A percentile compares a stretch with the other conserved stretches of the same genome.
Evolutionary conservation across 2,797 vertebrate species (phyloP).

Genomic region (Mionectes olivaceus): DNA sequence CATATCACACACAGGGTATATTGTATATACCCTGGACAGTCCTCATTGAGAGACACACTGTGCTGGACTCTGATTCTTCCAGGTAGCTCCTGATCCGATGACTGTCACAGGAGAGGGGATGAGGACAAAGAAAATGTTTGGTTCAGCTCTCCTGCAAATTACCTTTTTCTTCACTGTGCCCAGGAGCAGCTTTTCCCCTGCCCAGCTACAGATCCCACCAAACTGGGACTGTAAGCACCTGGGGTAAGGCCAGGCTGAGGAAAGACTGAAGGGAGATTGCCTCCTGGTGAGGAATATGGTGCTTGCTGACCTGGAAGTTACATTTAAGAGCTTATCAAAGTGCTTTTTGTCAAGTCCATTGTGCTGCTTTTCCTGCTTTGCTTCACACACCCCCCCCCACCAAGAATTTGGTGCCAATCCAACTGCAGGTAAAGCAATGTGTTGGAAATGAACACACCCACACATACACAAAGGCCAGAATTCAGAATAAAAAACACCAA

Average conservation of each 20-base stretch:
- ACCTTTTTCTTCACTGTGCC: neutral
- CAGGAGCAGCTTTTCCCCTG: neutral
- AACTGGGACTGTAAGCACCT: neutral
- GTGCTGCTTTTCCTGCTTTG: slow-evolving; percentile 23
- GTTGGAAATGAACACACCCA: neutral
- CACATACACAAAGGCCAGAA: neutral
- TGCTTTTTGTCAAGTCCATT: neutral
- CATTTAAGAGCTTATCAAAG: neutral
- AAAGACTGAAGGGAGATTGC: neutral
- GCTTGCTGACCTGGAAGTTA: neutral
- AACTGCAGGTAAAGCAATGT: neutral
- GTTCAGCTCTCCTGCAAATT: neutral
- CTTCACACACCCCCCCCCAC: neutral
- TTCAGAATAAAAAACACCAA: neutral
- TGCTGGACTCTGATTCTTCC: neutral
- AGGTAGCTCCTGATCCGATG: neutral
- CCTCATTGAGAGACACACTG: neutral
- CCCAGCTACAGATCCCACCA: neutral
- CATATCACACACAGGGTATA: neutral
- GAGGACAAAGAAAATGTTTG: neutral
- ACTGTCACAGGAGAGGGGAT: neutral
- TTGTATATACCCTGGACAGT: neutral
- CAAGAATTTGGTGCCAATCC: neutral
- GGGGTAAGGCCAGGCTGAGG: neutral
- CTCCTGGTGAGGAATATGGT: neutral